Conservation (phyloP, 2,888 invertebrate genomes). For the Ennomos erosarius region DNA sequence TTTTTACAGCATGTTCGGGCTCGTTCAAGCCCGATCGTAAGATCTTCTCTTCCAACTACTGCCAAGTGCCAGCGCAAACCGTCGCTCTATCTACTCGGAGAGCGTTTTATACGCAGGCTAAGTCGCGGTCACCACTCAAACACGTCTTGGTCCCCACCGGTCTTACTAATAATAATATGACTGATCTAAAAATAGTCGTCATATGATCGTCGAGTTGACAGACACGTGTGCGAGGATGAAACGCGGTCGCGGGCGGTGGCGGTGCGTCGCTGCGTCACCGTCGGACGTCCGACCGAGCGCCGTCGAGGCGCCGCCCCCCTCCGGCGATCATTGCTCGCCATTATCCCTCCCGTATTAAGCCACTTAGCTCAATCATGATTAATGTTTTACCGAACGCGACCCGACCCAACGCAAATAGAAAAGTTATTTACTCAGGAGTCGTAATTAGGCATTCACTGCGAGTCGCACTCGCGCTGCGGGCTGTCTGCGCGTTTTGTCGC, state of each 20-base stretch:
- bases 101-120: no score
- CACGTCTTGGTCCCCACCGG: no score
- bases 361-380: constrained; percentile 86
- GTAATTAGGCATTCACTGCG: constrained; percentile 84
- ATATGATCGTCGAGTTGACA: constrained; percentile 14
- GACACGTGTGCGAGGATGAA: constrained; percentile 30
- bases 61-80: no score
- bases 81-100: no score
- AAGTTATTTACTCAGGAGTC: constrained; percentile 80
- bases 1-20: no score
- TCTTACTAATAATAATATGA: constrained; percentile 4
- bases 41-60: no score
- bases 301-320: constrained; percentile 78
- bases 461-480: constrained; percentile 75
- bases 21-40: no score
- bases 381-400: constrained; percentile 82
- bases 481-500: constrained; percentile 71
- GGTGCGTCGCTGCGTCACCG: constrained; percentile 57
- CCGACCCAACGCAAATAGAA: constrained; percentile 81
- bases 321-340: constrained; percentile 81
- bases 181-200: constrained; percentile 13
- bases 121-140: no score
- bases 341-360: constrained; percentile 84
- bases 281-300: constrained; percentile 69
- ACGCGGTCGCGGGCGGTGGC: constrained; percentile 28